Conservation (phyloP, 2,113 vertebrate species). For the Anarrhichthys ocellatus region DNA sequence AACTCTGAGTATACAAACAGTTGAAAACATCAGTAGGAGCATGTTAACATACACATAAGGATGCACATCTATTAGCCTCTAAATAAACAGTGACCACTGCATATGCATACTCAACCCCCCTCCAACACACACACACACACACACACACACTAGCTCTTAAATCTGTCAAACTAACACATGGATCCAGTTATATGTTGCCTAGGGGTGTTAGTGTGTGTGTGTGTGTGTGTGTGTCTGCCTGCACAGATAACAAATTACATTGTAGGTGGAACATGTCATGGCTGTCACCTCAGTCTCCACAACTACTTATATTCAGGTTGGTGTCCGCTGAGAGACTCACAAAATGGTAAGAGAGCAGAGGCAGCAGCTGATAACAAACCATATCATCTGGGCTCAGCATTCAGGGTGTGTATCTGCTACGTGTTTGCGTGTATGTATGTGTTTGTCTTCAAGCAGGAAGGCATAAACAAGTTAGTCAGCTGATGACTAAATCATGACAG, state of each 20-base stretch:
- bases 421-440: slow-evolving; percentile 15
- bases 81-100: background rate
- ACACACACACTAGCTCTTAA: background rate
- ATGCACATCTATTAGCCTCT: background rate
- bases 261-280: slow-evolving; percentile 42
- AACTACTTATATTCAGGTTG: slow-evolving; percentile 23
- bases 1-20: slow-evolving; percentile 33
- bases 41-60: background rate
- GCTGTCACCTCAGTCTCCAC: slow-evolving; percentile 43
- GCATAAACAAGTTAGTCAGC: slow-evolving; percentile 73
- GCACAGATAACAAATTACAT: slow-evolving; percentile 57
- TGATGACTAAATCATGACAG: slow-evolving; percentile 73
- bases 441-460: slow-evolving; percentile 45
- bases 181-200: slow-evolving; percentile 17
- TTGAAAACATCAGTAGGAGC: background rate
- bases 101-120: slow-evolving; percentile 18
- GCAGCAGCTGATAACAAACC: slow-evolving; percentile 24
- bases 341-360: background rate
- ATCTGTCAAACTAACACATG: slow-evolving; percentile 55
- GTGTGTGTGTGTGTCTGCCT: slow-evolving; percentile 17
- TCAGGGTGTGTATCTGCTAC: background rate
- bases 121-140: slow-evolving; percentile 1
- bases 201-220: background rate
- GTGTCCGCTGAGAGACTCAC: slow-evolving; percentile 11
- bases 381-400: slow-evolving; percentile 19